These are phyloP conservation scores for Brachionus asplanchnoidis DNA, from an alignment of 1,140 invertebrate species.

Conservation along the genomic window DNA sequence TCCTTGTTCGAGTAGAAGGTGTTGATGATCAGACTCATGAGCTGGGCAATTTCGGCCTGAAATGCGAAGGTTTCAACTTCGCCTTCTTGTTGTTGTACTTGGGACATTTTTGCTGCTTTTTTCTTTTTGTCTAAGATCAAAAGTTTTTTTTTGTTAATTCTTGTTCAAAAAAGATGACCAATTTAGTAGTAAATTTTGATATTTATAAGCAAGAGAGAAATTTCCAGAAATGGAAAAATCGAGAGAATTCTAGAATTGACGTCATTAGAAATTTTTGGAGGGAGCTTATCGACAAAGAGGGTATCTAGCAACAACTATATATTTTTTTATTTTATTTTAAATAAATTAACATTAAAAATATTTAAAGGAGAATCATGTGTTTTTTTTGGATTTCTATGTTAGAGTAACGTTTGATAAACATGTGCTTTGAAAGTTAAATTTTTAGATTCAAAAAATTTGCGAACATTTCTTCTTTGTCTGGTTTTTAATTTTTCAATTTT, in stretches of 20 bases:
- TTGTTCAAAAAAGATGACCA: neutral
- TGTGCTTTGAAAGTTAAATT: neutral
- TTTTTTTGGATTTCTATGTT: neutral
- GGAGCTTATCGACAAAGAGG: neutral
- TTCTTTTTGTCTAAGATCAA: neutral
- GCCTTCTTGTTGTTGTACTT: slow-evolving; percentile 27
- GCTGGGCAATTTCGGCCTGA: slow-evolving; percentile 86
- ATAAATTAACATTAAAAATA: neutral
- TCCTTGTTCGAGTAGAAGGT: slow-evolving; percentile 99
- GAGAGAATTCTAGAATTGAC: slow-evolving; percentile 27
- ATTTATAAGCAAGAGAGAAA: neutral
- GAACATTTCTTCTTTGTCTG: neutral
- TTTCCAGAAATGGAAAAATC: slow-evolving; percentile 19
- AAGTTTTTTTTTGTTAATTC: neutral
- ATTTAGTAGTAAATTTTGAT: neutral
- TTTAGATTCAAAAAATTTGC: neutral
- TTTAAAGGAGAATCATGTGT: neutral
- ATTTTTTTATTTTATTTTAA: neutral
- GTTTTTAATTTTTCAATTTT: neutral
- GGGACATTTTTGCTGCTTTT: slow-evolving; percentile 15
- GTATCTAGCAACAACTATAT: neutral
- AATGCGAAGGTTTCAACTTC: slow-evolving; percentile 65
- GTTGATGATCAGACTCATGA: slow-evolving; percentile 98
- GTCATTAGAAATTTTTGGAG: neutral
- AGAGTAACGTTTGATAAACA: neutral